These are phyloP conservation scores for Linnaemya vulpina DNA, from an alignment of 2,888 invertebrate species.

Conservation along the genomic window DNA sequence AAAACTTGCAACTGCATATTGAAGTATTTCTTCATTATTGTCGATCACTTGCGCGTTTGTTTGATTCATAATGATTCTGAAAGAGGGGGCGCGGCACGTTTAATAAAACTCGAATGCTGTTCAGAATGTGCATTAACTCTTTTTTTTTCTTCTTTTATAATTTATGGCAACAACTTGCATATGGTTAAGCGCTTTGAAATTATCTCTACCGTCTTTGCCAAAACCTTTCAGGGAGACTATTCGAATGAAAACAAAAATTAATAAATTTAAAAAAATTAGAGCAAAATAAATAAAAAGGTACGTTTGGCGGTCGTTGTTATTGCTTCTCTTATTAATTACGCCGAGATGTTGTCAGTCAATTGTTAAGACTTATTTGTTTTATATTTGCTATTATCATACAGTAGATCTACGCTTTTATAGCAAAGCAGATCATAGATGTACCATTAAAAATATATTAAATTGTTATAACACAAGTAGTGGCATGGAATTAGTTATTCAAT, in stretches of 20 bases:
- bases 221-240: slow-evolving; percentile 61
- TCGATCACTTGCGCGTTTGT: slow-evolving; percentile 1
- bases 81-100: background rate
- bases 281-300: slow-evolving; percentile 1
- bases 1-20: slow-evolving; percentile 6
- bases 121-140: background rate
- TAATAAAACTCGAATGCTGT: background rate
- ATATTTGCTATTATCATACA: slow-evolving; percentile 8
- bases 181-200: slow-evolving; percentile 28
- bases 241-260: slow-evolving; percentile 25
- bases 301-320: slow-evolving; percentile 18
- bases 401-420: background rate
- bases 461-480: too few relatives aligned
- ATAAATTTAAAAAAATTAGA: slow-evolving; percentile 10
- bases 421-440: background rate
- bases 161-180: background rate
- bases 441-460: too few relatives aligned
- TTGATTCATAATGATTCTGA: slow-evolving; percentile 43
- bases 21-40: slow-evolving; percentile 42
- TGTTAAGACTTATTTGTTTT: slow-evolving; percentile 25
- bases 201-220: slow-evolving; percentile 50
- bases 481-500: too few relatives aligned
- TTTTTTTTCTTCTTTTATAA: background rate
- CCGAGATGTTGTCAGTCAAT: slow-evolving; percentile 46
- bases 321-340: slow-evolving; percentile 23